phyloP scores from a whole-genome alignment of 2,113 vertebrate genomes.

The Brachyhypopomus occidentalis region DNA sequence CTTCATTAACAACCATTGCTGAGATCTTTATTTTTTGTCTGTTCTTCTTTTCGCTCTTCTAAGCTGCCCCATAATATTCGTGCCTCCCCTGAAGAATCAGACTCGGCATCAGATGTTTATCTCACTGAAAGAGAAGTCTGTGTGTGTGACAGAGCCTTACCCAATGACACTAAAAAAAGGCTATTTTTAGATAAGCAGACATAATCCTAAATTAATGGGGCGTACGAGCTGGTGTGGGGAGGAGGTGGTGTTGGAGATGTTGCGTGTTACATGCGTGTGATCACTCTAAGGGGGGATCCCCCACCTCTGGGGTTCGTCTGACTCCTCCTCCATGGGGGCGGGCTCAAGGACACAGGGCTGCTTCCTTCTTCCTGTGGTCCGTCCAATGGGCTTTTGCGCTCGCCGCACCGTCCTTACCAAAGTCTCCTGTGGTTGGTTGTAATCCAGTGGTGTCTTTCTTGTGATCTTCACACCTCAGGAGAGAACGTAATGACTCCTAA shows the following conservation, averaged over 20 bases:
- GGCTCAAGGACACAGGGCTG: neutral
- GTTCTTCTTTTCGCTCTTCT: neutral
- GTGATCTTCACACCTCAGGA: conserved; percentile 24
- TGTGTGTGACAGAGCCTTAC: neutral
- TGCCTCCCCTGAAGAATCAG: neutral
- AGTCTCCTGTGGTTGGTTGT: neutral
- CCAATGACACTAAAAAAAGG: conserved; percentile 14
- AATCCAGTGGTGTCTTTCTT: neutral
- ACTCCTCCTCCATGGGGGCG: neutral
- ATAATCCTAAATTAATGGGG: conserved; percentile 33
- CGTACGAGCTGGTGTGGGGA: neutral
- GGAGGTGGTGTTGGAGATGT: neutral
- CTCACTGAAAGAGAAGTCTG: neutral
- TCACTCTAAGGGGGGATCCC: neutral
- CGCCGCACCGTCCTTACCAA: too few species aligned
- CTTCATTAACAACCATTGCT: conserved; percentile 36
- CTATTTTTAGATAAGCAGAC: conserved; percentile 35
- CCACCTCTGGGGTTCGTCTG: neutral
- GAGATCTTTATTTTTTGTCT: conserved; percentile 17
- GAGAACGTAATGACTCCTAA: conserved; percentile 20
- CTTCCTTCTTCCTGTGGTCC: neutral
- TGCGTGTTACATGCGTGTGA: neutral
- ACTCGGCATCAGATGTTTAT: neutral
- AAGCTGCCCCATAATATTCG: conserved; percentile 24
- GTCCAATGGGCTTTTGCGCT: too few species aligned